These are phyloP conservation scores for Heliconius ethilla DNA, from an alignment of 2,888 invertebrate species.

Conservation along the genomic window DNA sequence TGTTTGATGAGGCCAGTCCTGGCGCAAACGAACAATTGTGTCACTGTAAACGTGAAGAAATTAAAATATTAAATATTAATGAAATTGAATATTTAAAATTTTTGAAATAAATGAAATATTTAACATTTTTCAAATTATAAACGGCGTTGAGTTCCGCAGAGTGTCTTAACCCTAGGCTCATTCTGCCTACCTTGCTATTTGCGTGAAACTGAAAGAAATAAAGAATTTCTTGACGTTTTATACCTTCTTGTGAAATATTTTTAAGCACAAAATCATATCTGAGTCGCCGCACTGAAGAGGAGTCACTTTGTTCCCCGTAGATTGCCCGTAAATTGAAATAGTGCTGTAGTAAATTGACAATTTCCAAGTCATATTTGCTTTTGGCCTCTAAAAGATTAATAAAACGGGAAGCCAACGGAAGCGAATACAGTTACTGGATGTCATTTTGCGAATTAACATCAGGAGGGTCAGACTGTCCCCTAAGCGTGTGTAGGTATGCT, in stretches of 20 bases:
- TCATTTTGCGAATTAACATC: slow-evolving; percentile 58
- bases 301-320: slow-evolving; percentile 29
- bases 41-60: too few relatives aligned
- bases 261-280: slow-evolving; percentile 31
- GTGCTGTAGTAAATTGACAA: slow-evolving; percentile 45
- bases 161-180: too few relatives aligned
- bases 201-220: background rate
- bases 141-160: too few relatives aligned
- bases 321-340: slow-evolving; percentile 44
- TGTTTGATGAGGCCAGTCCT: too few relatives aligned
- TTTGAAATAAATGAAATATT: too few relatives aligned
- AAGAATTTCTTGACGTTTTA: background rate
- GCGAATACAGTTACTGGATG: slow-evolving; percentile 55
- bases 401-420: slow-evolving; percentile 54
- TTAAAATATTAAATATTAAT: too few relatives aligned
- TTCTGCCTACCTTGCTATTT: too few relatives aligned
- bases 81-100: too few relatives aligned
- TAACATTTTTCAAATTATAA: too few relatives aligned
- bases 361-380: slow-evolving; percentile 45
- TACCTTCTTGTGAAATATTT: background rate
- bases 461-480: slow-evolving; percentile 50
- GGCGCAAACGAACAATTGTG: too few relatives aligned
- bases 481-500: slow-evolving; percentile 48
- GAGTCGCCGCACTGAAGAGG: slow-evolving; percentile 16
- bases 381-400: slow-evolving; percentile 51